Conservation (phyloP, 1,140 invertebrate species). For the Chlorops oryzae region DNA sequence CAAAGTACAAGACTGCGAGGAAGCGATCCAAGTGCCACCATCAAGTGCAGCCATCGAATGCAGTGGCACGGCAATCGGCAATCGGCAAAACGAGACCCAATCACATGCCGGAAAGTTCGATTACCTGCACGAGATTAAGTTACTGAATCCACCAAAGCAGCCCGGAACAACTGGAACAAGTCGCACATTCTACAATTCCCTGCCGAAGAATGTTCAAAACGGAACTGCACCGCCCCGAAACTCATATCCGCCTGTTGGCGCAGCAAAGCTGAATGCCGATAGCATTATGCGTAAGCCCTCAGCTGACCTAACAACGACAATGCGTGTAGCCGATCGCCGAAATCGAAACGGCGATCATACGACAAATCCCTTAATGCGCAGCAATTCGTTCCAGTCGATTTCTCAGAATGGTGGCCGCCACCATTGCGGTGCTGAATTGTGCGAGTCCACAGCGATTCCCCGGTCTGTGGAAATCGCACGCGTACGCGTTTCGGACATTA, state of each 20-base stretch:
- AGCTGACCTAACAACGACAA: not conserved
- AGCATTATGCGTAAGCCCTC: constrained; percentile 3
- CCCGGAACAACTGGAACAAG: not conserved
- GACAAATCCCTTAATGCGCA: constrained; percentile 37
- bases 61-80: not conserved
- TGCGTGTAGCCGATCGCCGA: not conserved
- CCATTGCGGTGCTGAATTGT: too few species aligned
- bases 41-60: not conserved
- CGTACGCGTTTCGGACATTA: constrained; percentile 41
- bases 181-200: constrained; percentile 36
- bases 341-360: not conserved
- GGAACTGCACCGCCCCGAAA: constrained; percentile 52
- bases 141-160: constrained; percentile 42
- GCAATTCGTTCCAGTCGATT: constrained; percentile 24
- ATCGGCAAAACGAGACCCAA: not conserved
- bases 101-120: constrained; percentile 27
- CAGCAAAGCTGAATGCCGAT: constrained; percentile 22
- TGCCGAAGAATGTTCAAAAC: constrained; percentile 36
- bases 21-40: constrained; percentile 17
- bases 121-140: constrained; percentile 44
- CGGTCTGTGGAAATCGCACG: constrained; percentile 41
- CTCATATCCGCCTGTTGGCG: constrained; percentile 52
- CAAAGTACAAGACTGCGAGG: constrained; percentile 52
- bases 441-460: constrained; percentile 33
- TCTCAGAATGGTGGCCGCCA: too few species aligned